Evolutionary conservation across 2,113 vertebrate genomes (phyloP).

Genomic region (Ceyx margarethae): DNA sequence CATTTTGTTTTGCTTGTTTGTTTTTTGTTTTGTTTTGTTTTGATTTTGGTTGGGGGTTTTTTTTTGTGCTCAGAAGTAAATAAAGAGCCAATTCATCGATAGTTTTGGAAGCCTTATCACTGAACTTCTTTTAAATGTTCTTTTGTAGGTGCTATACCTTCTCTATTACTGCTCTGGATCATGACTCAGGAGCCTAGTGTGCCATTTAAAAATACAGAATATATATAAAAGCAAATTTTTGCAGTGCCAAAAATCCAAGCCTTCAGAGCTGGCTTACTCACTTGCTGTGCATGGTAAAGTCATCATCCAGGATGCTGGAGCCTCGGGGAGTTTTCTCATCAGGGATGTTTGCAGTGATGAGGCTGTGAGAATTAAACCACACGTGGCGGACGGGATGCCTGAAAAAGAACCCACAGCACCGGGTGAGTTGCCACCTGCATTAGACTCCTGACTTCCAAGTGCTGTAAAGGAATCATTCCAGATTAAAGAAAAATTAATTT

Average conservation of each 20-base stretch:
- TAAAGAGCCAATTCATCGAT: neutral
- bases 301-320: constrained; percentile 83
- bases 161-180: neutral
- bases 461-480: neutral
- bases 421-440: neutral
- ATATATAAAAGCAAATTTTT: neutral
- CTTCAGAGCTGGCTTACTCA: constrained; percentile 40
- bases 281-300: constrained; percentile 89
- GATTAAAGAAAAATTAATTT: rapidly evolving
- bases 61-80: neutral
- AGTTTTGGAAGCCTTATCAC: neutral
- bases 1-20: neutral
- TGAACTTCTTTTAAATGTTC: neutral
- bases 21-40: too few species aligned
- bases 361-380: constrained; percentile 82
- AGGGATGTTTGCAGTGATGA: constrained; percentile 92
- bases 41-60: neutral
- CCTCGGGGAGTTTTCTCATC: constrained; percentile 86
- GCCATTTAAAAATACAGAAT: neutral
- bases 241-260: neutral
- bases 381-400: constrained; percentile 90
- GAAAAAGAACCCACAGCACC: neutral
- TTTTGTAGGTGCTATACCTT: neutral
- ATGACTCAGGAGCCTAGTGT: neutral
- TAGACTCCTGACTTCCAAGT: rapidly evolving